phyloP scores from a whole-genome alignment of 1,140 invertebrate species.

The Caenorhabditis tropicalis region DNA sequence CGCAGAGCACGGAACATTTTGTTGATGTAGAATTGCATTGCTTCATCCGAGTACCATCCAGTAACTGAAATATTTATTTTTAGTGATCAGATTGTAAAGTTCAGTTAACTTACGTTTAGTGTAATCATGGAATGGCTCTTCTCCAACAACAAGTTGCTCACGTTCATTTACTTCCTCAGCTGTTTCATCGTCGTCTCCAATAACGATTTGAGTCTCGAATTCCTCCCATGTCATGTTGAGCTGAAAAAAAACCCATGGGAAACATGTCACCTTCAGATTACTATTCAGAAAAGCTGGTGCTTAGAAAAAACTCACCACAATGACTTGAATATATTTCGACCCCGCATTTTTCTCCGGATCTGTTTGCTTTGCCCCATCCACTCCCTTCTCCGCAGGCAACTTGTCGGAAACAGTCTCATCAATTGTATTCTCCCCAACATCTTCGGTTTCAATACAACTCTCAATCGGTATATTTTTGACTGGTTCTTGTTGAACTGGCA shows the following conservation, averaged over 20 bases:
- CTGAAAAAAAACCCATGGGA: not conserved
- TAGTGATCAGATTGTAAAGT: no score
- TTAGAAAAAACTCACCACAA: constrained; percentile 7
- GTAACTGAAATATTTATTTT: not conserved
- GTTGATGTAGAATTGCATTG: constrained; percentile 19
- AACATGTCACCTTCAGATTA: no score
- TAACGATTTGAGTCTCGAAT: not conserved
- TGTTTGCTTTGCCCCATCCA: no score
- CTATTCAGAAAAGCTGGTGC: no score
- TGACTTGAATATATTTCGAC: not conserved
- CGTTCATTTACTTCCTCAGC: not conserved
- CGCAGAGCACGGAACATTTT: not conserved
- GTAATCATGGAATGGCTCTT: not conserved
- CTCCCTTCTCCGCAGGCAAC: no score
- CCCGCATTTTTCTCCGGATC: not conserved
- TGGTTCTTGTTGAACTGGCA: not conserved
- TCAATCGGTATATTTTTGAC: not conserved
- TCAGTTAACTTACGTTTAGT: not conserved
- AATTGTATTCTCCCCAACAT: not conserved
- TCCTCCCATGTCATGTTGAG: not conserved
- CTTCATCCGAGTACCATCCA: constrained; percentile 1
- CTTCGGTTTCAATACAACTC: no score
- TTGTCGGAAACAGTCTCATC: no score
- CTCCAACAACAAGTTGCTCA: not conserved
- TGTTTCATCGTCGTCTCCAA: not conserved